These are phyloP conservation scores for Accipiter cooperii DNA, from an alignment of 2,113 vertebrate species.

Conservation along the genomic window DNA sequence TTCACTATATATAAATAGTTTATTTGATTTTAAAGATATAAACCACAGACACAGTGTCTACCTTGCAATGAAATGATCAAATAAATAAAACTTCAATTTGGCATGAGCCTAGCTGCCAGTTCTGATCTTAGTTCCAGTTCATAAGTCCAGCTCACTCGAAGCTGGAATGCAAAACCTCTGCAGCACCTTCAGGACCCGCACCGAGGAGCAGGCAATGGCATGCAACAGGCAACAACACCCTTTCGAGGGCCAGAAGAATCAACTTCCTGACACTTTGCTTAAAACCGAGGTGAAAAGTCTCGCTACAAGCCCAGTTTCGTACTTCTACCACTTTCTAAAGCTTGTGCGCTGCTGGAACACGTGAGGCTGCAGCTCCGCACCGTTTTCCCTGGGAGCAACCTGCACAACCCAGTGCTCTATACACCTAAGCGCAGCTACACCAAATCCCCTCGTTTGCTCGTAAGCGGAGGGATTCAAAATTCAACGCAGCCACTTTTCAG, in stretches of 20 bases:
- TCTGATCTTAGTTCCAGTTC: constrained; percentile 62
- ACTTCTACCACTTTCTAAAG: neutral
- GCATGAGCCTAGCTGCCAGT: constrained; percentile 52
- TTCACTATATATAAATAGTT: constrained; percentile 62
- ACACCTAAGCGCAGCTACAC: neutral
- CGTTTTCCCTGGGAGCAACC: neutral
- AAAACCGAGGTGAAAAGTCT: neutral
- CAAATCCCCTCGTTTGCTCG: neutral
- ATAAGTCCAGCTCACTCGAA: constrained; percentile 22
- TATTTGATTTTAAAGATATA: constrained; percentile 72
- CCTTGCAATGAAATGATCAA: constrained; percentile 71
- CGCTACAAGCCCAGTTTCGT: neutral
- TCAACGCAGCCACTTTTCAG: neutral
- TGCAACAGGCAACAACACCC: neutral
- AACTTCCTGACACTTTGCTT: neutral
- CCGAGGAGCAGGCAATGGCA: neutral
- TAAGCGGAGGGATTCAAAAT: neutral
- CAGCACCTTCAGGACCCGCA: neutral
- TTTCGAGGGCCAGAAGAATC: neutral
- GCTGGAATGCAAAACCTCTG: constrained; percentile 11
- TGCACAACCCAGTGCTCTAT: neutral
- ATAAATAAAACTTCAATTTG: constrained; percentile 77
- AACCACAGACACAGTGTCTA: constrained; percentile 76
- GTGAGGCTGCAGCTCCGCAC: neutral
- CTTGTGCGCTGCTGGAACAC: neutral